Evolutionary conservation across 2,888 invertebrate species (phyloP).

Genomic region (Cephus rjabovi): DNA sequence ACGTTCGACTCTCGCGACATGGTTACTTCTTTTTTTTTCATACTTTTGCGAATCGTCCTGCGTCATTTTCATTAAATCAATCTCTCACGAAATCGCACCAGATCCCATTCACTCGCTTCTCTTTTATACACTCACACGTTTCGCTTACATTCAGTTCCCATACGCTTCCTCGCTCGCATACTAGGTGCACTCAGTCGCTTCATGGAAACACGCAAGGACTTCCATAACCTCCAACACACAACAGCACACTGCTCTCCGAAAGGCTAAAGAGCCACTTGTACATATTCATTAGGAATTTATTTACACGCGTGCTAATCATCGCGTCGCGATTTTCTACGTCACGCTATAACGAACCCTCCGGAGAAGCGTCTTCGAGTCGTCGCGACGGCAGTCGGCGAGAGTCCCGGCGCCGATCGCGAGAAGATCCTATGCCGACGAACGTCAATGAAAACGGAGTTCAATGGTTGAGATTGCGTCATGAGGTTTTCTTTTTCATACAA

Average conservation of each 20-base stretch:
- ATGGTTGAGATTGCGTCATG: not conserved
- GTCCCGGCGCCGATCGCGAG: not conserved
- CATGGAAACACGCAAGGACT: not conserved
- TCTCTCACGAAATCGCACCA: not conserved
- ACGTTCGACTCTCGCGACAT: not conserved
- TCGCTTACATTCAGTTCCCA: not conserved
- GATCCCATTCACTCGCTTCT: not conserved
- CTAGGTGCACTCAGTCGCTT: not conserved
- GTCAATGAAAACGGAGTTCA: not conserved
- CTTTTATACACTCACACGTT: not conserved
- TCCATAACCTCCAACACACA: not conserved
- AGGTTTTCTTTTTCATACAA: not conserved
- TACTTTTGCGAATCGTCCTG: not conserved
- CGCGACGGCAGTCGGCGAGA: not conserved
- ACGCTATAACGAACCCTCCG: not conserved
- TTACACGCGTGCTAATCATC: slow-evolving; percentile 61
- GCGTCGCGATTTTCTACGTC: slow-evolving; percentile 14
- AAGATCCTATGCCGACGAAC: not conserved
- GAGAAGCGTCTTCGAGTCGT: not conserved
- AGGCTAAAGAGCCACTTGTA: slow-evolving; percentile 46
- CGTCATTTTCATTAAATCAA: not conserved
- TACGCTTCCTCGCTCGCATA: not conserved
- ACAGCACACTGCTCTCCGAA: slow-evolving; percentile 22
- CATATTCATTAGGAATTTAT: slow-evolving; percentile 65
- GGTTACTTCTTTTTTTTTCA: not conserved